Evolutionary conservation across 2,113 vertebrate species (phyloP).

Genomic region (Alosa alosa): DNA sequence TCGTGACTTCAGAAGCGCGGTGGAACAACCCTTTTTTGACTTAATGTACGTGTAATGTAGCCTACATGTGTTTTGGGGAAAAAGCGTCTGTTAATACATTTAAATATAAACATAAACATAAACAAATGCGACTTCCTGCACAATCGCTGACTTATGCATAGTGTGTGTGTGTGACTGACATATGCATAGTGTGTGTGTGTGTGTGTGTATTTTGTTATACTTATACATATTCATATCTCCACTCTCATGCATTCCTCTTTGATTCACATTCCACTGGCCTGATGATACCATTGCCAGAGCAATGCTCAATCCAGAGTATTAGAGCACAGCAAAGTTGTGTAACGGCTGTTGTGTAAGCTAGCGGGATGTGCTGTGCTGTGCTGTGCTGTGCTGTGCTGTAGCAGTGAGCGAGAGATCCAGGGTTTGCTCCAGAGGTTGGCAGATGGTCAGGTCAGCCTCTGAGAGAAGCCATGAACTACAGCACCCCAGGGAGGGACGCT

Average conservation of each 20-base stretch:
- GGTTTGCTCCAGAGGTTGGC: not conserved
- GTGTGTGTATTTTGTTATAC: not conserved
- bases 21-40: too few species aligned
- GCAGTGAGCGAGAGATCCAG: not conserved
- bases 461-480: not conserved
- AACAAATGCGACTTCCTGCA: too few species aligned
- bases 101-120: too few species aligned
- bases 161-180: not conserved
- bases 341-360: slow-evolving; percentile 6
- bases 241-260: slow-evolving; percentile 22
- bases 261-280: not conserved
- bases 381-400: not conserved
- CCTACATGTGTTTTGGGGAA: too few species aligned
- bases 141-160: not conserved
- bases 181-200: not conserved
- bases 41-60: too few species aligned
- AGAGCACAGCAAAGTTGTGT: not conserved
- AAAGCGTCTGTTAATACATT: too few species aligned
- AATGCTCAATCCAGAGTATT: not conserved
- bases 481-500: not conserved
- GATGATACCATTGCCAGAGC: not conserved
- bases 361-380: not conserved
- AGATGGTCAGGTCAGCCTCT: not conserved
- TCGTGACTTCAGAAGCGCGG: too few species aligned
- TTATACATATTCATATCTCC: not conserved